Base-by-base conservation (phyloP, 2,888 invertebrate species). In the Xylota segnis region DNA sequence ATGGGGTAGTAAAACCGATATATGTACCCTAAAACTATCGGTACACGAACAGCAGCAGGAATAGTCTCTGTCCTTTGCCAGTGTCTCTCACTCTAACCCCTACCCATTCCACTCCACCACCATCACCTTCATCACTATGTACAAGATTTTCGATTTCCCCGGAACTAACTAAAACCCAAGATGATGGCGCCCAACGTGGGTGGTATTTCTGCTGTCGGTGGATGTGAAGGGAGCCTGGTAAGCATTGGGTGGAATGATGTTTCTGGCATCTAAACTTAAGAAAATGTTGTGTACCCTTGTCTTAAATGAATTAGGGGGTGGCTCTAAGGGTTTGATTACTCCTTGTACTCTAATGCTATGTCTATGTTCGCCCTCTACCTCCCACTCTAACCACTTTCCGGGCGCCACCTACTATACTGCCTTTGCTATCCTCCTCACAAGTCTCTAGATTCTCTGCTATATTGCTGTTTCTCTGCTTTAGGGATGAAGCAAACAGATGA, bases 211-310 rank as follows among this genome's bases (percentile, higher is more conserved):
- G 18, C 37, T 70, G 18, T 61, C 29, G 18, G 12, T 16, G 56
- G 16, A 16, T 34, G 61, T 10, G 16, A 43, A 50, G 16, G 27
- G 47, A 61, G 37, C 32, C 32, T 34, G 68, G 68, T 14, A 40
- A 56, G 54, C 54, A 65, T 45, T 43, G 61, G 66, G 71, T 82
- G 82, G 86, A 76, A 77, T 77, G 82, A 77, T 86, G 86, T 86
- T 86, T 86, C 72, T 86, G 86, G 86, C 86, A 86, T 86, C 86
- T 86, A 86, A 86, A 86, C 86, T 86, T 86, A 86, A 86, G 86
- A 86, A 86, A 86, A 86, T 86, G 86, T 82, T 86, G 86, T 86
- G 86, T 86, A 77, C 86, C 86, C 86, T 82, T 86, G 86, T 86
- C 86, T 86, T 86, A 86, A 86, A 86, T 86, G 82, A 86, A 86